Evolutionary conservation across 92 coral and sea anemone genomes (phyloP), one percentile per base, ranked within the genome.

Genomic region (Pocillopora meandrina): DNA sequence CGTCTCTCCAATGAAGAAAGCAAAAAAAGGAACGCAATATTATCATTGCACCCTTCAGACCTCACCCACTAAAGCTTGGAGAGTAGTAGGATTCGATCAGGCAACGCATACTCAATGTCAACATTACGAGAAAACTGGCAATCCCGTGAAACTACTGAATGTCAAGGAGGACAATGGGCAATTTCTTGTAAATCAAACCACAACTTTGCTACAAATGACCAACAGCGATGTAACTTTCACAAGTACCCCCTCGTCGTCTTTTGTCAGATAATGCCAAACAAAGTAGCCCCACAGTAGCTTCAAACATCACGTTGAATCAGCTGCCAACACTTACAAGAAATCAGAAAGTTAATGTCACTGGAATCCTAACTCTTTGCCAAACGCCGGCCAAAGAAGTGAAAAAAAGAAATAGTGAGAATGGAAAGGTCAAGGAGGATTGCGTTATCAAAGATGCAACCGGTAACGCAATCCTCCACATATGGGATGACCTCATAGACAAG

Each of bases 361-460:
- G 81, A 17, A 10, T 78, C 47, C 66, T 84, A 33, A 72, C 92
- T 21, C 80, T 89, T 80, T 75, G 92, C 56, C 56, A 72, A 61
- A 67, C 56, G 35, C 58, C 74, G 58, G 26, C 58, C 34, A 83
- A 88, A 20, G 81, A 89, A 74, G 91, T 84, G 10, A 77, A 63
- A 66, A 75, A 84, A 21, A 75, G 85, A 63, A 76, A 75, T 36
- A 12, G 87, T 5, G 56, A 85, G 12, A 81, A 75, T 49, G 84
- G 90, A 19, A 73, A 42, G 31, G 90, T 90, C 56, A 85, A 85
- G 65, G 92, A 90, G 64, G 92, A 86, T 36, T 81, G 92, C 65
- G 36, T 86, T n/a, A 71, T 76, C 10, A 90, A 90, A 57, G 87
- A 81, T 72, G 61, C 63, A 17, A 86, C 90, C 2, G 85, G 87